A percentile compares a stretch with the other conserved stretches of the same genome.
These are phyloP conservation scores for Delia radicum DNA, from an alignment of 1,140 invertebrate genomes.

Conservation along the genomic window DNA sequence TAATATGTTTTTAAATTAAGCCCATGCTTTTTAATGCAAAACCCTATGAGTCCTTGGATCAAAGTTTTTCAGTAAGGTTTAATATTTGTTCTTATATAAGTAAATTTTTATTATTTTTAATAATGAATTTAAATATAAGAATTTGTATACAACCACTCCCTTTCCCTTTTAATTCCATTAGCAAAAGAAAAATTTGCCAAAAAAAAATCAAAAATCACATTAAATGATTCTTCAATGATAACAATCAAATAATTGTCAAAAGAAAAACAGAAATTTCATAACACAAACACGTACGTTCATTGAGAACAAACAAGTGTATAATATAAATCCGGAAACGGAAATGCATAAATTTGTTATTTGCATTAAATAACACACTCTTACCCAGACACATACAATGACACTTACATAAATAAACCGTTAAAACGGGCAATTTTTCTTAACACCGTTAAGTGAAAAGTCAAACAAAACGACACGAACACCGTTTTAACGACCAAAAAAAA, in stretches of 20 bases:
- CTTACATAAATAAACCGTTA: not conserved
- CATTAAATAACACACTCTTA: constrained; percentile 11
- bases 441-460: not conserved
- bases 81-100: no score
- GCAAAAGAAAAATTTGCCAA: not conserved
- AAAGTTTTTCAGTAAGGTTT: no score
- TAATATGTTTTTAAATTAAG: no score
- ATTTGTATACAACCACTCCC: no score
- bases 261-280: not conserved
- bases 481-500: not conserved
- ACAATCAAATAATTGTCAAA: not conserved
- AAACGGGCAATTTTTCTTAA: not conserved
- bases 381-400: not conserved
- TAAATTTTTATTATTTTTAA: no score
- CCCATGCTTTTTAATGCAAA: no score
- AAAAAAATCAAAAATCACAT: not conserved
- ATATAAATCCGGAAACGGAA: constrained; percentile 23
- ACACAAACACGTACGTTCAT: not conserved
- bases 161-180: not conserved
- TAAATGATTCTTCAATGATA: not conserved
- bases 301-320: not conserved
- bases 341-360: constrained; percentile 29
- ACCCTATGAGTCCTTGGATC: no score
- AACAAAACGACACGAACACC: not conserved
- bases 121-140: no score